Evolutionary conservation across 2,888 invertebrate species (phyloP), one percentile per base, ranked within the genome.

Genomic region (Tholera decimalis): DNA sequence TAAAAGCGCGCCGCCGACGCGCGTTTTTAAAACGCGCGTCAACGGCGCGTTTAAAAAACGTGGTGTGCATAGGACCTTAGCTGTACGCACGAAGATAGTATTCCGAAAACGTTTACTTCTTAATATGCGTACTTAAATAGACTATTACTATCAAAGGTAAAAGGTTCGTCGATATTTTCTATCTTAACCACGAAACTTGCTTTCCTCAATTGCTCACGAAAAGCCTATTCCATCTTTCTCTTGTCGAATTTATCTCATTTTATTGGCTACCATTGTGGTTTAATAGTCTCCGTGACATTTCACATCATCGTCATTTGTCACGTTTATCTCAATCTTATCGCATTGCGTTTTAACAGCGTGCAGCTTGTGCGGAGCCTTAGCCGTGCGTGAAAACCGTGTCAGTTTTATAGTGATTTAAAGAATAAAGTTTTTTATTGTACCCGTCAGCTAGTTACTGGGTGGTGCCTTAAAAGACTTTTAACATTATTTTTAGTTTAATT

Each of bases 321-420:
- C 82, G 85, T 80, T 73, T 81, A 85, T 84, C 84, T 79, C 64
- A 69, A 79, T 79, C 79, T 82, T 77, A 77, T 76, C 83, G 77
- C 60, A 63, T 68, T 79, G 70, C 77, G 79, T 78, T 79, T 71
- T 80, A 77, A 77, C 79, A 82, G 77, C 83, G 78, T 76, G 67
- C 73, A 64, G 79, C 64, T 69, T 77, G 72, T 69, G 63, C 79
- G 79, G 58, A 64, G 63, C 71, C 46, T 63, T 54, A 54, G 54
- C 53, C 74, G 67, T 80, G 72, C 73, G 66, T 75, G 57, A 75
- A 80, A 75, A 69, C 49, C 51, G 62, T 77, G 73, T 64, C 68
- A 63, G 46, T 56, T 80, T 72, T 73, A 55, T 61, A 54, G 51
- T 41, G 30, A 68, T 59, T 53, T 65, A 53, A 49, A 60, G 72